Percentiles rank a stretch among this genome's conserved stretches.
These are phyloP conservation scores for Stenopsyche tienmushanensis DNA, from an alignment of 1,140 invertebrate genomes.

Conservation along the genomic window DNA sequence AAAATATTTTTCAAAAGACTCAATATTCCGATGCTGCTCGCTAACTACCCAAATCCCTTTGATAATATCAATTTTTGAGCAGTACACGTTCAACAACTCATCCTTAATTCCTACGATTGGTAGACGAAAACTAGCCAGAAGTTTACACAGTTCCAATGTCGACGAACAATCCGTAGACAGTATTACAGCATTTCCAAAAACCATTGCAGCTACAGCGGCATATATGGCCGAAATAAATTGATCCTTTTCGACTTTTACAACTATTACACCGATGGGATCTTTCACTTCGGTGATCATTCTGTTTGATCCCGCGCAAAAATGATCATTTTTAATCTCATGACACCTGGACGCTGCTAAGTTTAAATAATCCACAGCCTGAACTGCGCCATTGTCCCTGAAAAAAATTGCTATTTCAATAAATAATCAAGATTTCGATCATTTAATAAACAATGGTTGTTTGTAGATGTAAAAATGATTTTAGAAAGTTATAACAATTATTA, in stretches of 20 bases:
- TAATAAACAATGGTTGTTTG: too few relatives aligned
- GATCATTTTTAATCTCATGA: slow-evolving; percentile 19
- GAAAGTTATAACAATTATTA: too few relatives aligned
- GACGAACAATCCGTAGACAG: slow-evolving; percentile 1
- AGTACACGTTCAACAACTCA: background rate
- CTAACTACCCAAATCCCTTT: background rate
- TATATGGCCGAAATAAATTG: background rate
- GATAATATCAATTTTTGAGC: background rate
- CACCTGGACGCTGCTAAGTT: background rate
- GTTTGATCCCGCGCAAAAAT: slow-evolving; percentile 16
- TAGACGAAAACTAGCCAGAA: slow-evolving; percentile 21
- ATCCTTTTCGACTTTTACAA: background rate
- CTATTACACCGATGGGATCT: slow-evolving; percentile 28
- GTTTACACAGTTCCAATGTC: slow-evolving; percentile 25
- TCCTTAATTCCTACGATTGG: slow-evolving; percentile 12
- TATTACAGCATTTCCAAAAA: slow-evolving; percentile 35
- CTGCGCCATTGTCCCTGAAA: background rate
- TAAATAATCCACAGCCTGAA: background rate
- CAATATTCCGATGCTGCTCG: background rate
- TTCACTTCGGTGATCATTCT: slow-evolving; percentile 16
- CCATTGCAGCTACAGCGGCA: slow-evolving; percentile 2
- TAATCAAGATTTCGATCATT: too few relatives aligned
- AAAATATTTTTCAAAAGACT: background rate
- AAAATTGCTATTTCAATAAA: too few relatives aligned
- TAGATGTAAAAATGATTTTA: too few relatives aligned